Evolutionary conservation across 2,113 vertebrate genomes (phyloP), one percentile per base, ranked within the genome.

Genomic region (Grantiella picta): DNA sequence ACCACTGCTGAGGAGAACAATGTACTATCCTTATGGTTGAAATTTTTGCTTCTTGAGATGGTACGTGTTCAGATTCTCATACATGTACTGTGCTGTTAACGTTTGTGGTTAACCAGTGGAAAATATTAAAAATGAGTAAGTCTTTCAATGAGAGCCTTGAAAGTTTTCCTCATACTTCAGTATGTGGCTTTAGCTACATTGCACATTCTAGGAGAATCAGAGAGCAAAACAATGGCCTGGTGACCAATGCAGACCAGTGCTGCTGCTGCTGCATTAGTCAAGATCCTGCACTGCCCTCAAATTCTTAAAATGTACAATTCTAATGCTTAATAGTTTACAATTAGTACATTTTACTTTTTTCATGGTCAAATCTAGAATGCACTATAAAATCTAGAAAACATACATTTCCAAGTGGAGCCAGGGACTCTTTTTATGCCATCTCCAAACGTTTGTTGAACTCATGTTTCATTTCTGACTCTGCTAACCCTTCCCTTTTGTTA

Each of bases 51-150:
- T 82, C n/a, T 76, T 57, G 50, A 61, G 49, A 19, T 80, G 18
- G 42, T 40, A 40, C 22, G 9, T 5, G 29, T 54, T 94, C 53
- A 72, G 42, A 16, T 70, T 90, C 85, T 88, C 75, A 93, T 45
- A 54, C 31, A n/a, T 22, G 0, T 35, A 49, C 8, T 64, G 50
- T 24, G 52, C 57, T 73, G 82, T 56, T 78, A 66, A 42, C 0
- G 1, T 60, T 90, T 93, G 79, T 75, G 88, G 82, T 90, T 94
- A 95, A 95, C 92, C 79, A 81, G 28, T 81, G 75, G 80, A 95
- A 94, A 95, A 92, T 78, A 90, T 44, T 63, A 89, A 96, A 94
- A 86, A 52, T 20, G 1, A 72, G 36, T 56, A 75, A 73, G 63
- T 49, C 65, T 88, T 94, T 93, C 70, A 87, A 53, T 11, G 6